Evolutionary conservation across 2,797 vertebrate genomes (phyloP).

Genomic region (Lycodopsis pacificus): DNA sequence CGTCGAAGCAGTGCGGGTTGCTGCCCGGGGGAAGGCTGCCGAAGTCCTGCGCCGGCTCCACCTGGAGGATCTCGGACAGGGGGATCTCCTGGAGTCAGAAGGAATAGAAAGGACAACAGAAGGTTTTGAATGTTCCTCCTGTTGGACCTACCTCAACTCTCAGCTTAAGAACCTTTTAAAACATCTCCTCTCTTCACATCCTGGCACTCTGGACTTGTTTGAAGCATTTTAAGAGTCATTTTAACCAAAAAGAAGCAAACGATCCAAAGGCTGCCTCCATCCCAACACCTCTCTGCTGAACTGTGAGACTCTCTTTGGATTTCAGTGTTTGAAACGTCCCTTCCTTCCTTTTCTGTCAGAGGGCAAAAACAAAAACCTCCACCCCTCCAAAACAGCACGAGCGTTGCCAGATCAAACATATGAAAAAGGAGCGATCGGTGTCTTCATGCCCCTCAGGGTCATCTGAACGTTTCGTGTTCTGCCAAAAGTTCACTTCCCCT

Average conservation of each 20-base stretch:
- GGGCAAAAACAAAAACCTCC: background rate
- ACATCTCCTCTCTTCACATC: background rate
- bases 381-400: slow-evolving; percentile 3
- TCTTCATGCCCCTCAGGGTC: slow-evolving; percentile 26
- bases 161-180: background rate
- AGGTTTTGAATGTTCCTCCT: background rate
- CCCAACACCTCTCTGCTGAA: slow-evolving; percentile 9
- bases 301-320: slow-evolving; percentile 34
- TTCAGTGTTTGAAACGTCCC: slow-evolving; percentile 50
- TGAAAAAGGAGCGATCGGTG: slow-evolving; percentile 34
- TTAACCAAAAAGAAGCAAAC: background rate
- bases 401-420: slow-evolving; percentile 55
- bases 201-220: no score
- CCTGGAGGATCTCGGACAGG: slow-evolving; percentile 94
- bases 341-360: slow-evolving; percentile 54
- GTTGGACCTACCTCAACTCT: background rate
- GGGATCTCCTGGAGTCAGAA: slow-evolving; percentile 88
- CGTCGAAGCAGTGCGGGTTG: slow-evolving; percentile 94
- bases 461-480: slow-evolving; percentile 57
- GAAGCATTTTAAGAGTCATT: background rate
- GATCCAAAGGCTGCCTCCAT: background rate
- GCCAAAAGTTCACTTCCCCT: slow-evolving; percentile 40
- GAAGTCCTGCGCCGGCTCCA: slow-evolving; percentile 89
- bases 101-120: background rate
- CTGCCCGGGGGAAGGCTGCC: slow-evolving; percentile 86